Evolutionary conservation across 2,797 vertebrate species (phyloP), one percentile per base, ranked within the genome.

Genomic region (Channa striata): DNA sequence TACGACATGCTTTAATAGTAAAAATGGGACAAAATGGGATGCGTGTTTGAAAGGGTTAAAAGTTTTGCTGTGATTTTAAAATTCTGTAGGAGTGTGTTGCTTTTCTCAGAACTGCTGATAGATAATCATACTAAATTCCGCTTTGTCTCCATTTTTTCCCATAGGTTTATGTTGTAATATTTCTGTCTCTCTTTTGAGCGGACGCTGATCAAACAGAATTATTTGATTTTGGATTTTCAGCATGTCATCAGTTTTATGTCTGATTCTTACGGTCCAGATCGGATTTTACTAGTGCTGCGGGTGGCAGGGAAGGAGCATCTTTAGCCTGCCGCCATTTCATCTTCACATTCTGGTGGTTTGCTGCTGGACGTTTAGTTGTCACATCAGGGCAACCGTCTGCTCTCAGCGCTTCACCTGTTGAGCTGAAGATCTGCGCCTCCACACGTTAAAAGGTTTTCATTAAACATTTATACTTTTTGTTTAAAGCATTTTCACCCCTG

Each of bases 261-360:
- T 30, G 14, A 47, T 21, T 6, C 40, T 25, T 21, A 54, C 6
- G 6, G 42, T 10, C 21, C 54, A 42, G 48, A 37, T 23, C 19
- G 23, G 14, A 59, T 30, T 39, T 52, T 52, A 44, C 44, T 51
- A 44, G 47, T 51, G 56, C 54, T 59, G 66, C 25, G n/a, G n/a
- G 20, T 37, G 33, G 11, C 14, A 37, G 63, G 8, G n/a, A 64
- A 30, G 34, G n/a, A 8, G 43, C 10, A 51, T 34, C 23, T 37
- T 19, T 12, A 21, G 39, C 12, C 20, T 25, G 8, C 39, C 33
- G 36, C 46, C 7, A 33, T 50, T 56, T 40, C 10, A 30, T 21
- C 3, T n/a, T 37, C 20, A 33, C 6, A 49, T 39, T 39, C 25
- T n/a, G 13, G n/a, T 7, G n/a, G 49, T 58, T 68, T 67, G 17